Evolutionary conservation across 2,888 invertebrate species (phyloP), one percentile per base, ranked within the genome.

Genomic region (Aporophyla nigra): DNA sequence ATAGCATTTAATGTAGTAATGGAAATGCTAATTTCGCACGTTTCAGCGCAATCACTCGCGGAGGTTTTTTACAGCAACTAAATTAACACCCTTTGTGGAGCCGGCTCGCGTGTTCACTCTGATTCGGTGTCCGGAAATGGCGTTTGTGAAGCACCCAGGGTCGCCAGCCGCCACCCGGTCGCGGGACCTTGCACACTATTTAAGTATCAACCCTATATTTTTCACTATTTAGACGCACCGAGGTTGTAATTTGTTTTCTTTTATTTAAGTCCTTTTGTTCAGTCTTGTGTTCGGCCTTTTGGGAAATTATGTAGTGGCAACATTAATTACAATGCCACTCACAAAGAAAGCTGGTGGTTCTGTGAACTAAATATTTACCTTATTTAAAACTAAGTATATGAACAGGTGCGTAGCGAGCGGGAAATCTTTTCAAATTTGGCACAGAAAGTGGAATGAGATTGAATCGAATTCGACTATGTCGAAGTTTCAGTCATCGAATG

Each of bases 71-170:
- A 90, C 91, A 88, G 91, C 89, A 90, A 91, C 90, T 91, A 93
- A 94, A 94, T 95, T 94, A 95, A 93, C 93, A 92, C 93, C 92
- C 92, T 90, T 93, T 93, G 92, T 93, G 76, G 82, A 80, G 77
- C 71, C 86, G 87, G 91, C 84, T 95, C 88, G 94, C 95, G 95
- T 94, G 95, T 90, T 87, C 88, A 86, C 84, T 84, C 87, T 92
- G 92, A 92, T 91, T 93, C 90, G 91, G 91, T 91, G 87, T 89
- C 90, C 91, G 95, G 95, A 95, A 94, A 94, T 93, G 92, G 93
- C 92, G 91, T 92, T 92, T 87, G 88, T 84, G 89, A 90, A 84
- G 87, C 88, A 85, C n/a, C 87, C 91, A 89, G 90, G 92, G 92
- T 87, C 90, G 79, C 69, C 74, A 49, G 92, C 87, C 90, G 79